Evolutionary conservation across 2,797 vertebrate genomes (phyloP).

Genomic region (Catharus ustulatus): DNA sequence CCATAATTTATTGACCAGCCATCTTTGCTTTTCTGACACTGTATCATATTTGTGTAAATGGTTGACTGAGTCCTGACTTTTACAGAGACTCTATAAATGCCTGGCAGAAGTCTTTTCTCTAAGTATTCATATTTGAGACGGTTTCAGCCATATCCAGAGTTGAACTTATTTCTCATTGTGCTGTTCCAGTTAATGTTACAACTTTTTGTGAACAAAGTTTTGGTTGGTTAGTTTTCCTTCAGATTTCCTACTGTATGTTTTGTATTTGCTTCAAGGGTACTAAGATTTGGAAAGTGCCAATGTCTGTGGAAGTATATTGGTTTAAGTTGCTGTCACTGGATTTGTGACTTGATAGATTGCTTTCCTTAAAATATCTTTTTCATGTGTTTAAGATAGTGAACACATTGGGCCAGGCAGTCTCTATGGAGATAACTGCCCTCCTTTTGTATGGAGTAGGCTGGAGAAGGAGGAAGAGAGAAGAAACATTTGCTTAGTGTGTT

Average conservation of each 20-base stretch:
- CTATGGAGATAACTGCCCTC: neutral
- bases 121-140: neutral
- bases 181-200: neutral
- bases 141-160: neutral
- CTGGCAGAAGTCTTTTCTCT: neutral
- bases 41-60: neutral
- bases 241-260: neutral
- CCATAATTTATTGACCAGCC: neutral
- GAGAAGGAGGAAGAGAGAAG: neutral
- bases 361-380: neutral
- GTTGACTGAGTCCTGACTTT: neutral
- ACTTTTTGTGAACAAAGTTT: neutral
- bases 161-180: neutral
- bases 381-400: neutral
- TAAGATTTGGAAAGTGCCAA: neutral
- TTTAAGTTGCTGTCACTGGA: neutral
- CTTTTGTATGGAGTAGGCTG: neutral
- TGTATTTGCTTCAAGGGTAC: neutral
- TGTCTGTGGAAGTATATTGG: neutral
- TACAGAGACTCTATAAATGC: neutral
- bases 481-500: neutral
- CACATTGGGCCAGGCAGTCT: rapidly evolving
- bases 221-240: neutral
- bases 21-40: neutral
- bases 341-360: neutral